phyloP scores from a whole-genome alignment of 1,140 invertebrate genomes.

The Tetragnatha versicolor region DNA sequence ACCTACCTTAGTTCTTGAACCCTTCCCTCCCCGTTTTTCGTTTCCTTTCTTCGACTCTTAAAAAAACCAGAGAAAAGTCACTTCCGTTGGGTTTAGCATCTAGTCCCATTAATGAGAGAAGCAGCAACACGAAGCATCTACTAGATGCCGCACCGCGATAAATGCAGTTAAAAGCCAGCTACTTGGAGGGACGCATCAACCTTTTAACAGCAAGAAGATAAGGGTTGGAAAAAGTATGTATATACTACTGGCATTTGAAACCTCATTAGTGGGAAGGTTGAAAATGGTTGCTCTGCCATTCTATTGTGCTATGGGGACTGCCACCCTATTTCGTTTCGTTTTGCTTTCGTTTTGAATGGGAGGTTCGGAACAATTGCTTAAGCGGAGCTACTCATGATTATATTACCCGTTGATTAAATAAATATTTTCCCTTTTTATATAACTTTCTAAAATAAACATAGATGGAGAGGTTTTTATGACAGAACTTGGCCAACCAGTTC shows the following conservation, averaged over 20 bases:
- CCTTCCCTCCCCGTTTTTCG: neutral
- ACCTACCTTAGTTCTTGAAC: conserved; percentile 15
- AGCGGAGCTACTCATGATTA: too few species aligned
- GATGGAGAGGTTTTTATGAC: too few species aligned
- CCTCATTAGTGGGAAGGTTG: conserved; percentile 14
- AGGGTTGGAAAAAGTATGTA: neutral
- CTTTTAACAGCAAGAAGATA: conserved; percentile 11
- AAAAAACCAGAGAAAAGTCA: neutral
- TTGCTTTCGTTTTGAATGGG: too few species aligned
- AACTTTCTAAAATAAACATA: too few species aligned
- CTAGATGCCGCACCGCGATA: conserved; percentile 17
- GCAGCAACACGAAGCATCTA: neutral
- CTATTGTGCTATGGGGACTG: neutral
- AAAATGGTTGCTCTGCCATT: too few species aligned
- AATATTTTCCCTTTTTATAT: too few species aligned
- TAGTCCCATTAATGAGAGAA: conserved; percentile 10
- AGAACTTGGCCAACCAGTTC: too few species aligned
- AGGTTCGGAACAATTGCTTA: too few species aligned
- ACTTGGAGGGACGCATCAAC: neutral
- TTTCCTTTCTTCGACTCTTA: neutral
- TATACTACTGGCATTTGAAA: conserved; percentile 1
- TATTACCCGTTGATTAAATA: too few species aligned
- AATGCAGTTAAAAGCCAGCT: conserved; percentile 3
- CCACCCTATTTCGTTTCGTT: neutral
- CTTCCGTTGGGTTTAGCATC: conserved; percentile 24